Evolutionary conservation across 2,113 vertebrate genomes (phyloP), one percentile per base, ranked within the genome.

Genomic region (Myxocyprinus asiaticus): DNA sequence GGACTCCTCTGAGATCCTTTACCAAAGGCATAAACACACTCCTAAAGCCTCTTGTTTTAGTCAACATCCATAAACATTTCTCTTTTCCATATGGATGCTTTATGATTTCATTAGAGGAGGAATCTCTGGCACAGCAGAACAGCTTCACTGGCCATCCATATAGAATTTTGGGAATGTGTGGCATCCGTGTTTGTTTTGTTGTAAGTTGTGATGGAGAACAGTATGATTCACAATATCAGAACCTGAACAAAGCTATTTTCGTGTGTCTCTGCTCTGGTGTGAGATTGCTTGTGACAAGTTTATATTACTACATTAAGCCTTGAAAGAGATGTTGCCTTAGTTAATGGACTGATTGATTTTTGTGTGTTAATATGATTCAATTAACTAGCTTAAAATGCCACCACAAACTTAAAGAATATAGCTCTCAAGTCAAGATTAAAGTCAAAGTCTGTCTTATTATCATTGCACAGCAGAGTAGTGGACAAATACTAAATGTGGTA

Each of bases 141-240:
- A 81, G 84, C 86, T 91, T 88, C 74, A 78, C 67, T 62, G 12
- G 64, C 43, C n/a, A 12, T 79, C 73, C n/a, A 81, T 75, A 67
- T 74, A 81, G 86, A 88, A 89, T 85, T 86, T 61, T 44, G 83
- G 88, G 91, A 92, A 92, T 91, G 88, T 81, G 79, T 79, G 85
- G 78, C 87, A 85, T 77, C 53, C 71, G 83, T 90, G 83, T 84
- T 86, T 88, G 83, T 69, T 51, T 67, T 67, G 11, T 4, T 55
- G 43, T 76, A 51, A 71, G 10, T 56, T 58, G 6, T 22, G 48
- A 48, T 42, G 70, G 61, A 76, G 69, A 67, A 70, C 55, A 45
- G 56, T 45, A 74, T 71, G 68, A 50, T 76, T 67, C 33, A 14
- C 62, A 22, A 78, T 14, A 11, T 67, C 17, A 66, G 70, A 45